Base-by-base conservation (phyloP, 2,888 invertebrate species). In the Calephelis perditalis region DNA sequence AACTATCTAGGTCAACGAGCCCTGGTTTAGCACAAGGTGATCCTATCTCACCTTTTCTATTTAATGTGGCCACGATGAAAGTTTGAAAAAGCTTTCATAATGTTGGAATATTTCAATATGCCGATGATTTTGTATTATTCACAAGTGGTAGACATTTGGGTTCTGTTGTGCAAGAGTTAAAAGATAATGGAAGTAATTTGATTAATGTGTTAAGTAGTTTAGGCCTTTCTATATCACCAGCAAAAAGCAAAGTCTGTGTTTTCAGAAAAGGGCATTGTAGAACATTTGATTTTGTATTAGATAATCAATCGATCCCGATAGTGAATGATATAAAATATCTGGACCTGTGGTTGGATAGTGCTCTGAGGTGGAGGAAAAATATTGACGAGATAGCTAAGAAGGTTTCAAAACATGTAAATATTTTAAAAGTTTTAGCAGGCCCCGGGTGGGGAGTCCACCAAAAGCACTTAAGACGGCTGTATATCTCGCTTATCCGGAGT, bases 31-130 rank as follows among this genome's bases (percentile, higher is more conserved):
- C 71, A 0, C 74, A 73, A 56, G 72, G 72, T 1, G 73, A 74
- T 43, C 73, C 73, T 0, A 35, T 73, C 0, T 74, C 74, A 0
- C 74, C 75, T 0, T 11, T 74, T 0, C 52, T 75, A 4, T 77
- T 76, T 65, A 73, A 75, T 60, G 58, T 68, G 5, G 69, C 62
- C 1, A 74, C 58, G 11, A 55, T 55, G 26, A 9, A 62, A n/a
- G 58, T 62, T 36, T 58, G 45, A 40, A 58, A 62, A 56, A 12
- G 4, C 9, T 44, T 58, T 35, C 40, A 58, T n/a, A 47, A 58
- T 55, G 58, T 62, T 35, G 43, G 40, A 47, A 55, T 58, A 7
- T 62, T 56, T 35, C 62, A 62, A 15, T 60, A 56, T 35, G 56
- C 60, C 8, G 60, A 56, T n/a, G 60, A 60, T 37, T 60, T 60